Conservation (phyloP, 2,113 vertebrate species). For the Pica pica region DNA sequence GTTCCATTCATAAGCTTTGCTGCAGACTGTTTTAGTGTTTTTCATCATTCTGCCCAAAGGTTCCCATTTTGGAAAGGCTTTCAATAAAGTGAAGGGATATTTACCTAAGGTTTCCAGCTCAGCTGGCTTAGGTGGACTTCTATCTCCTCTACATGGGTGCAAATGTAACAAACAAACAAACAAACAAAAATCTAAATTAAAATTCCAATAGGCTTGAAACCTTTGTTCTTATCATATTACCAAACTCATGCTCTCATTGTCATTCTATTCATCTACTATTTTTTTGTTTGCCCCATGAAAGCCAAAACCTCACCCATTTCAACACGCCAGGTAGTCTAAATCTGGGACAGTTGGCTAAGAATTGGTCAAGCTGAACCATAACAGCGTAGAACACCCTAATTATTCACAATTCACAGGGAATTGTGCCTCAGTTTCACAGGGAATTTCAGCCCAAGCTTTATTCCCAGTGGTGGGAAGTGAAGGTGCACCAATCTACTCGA, state of each 20-base stretch:
- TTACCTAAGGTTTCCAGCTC: not conserved
- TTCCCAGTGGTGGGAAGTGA: not conserved
- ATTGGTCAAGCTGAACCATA: not conserved
- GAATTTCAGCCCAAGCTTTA: not conserved
- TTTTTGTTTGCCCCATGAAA: not conserved
- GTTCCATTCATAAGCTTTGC: not conserved
- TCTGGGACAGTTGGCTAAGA: not conserved
- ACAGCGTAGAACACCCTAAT: not conserved
- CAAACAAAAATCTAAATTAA: not conserved
- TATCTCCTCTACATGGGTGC: fast-evolving
- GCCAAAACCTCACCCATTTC: not conserved
- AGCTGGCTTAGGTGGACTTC: not conserved
- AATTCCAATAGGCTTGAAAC: not conserved
- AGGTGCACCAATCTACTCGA: not conserved
- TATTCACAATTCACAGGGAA: not conserved
- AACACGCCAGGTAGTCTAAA: not conserved
- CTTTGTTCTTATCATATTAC: not conserved
- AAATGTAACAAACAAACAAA: not conserved
- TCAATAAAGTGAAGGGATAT: not conserved
- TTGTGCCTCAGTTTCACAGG: not conserved
- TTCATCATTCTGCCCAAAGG: not conserved
- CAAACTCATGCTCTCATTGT: not conserved
- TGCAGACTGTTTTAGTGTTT: not conserved
- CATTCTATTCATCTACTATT: not conserved
- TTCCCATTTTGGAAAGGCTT: not conserved